These are phyloP conservation scores for Acrocyrtus sp. DNA, from an alignment of 2,888 invertebrate genomes.

Conservation along the genomic window DNA sequence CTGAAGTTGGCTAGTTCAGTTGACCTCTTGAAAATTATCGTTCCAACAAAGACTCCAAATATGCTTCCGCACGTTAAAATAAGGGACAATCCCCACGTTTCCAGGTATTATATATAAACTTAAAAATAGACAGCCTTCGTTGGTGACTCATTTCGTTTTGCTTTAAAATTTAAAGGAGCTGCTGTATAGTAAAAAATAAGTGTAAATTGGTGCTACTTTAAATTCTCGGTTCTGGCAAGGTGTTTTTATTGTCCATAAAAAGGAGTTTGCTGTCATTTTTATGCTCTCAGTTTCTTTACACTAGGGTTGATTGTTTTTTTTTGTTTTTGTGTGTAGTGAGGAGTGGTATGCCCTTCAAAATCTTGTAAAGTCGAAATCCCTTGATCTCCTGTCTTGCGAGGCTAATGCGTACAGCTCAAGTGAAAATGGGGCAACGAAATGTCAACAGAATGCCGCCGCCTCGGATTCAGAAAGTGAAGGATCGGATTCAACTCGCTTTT, in stretches of 20 bases:
- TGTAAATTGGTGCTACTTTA: conserved; percentile 3
- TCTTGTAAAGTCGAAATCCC: conserved; percentile 63
- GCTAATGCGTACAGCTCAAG: conserved; percentile 34
- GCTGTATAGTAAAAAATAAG: background rate
- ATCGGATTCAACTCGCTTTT: conserved; percentile 38
- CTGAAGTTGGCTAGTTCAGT: conserved; percentile 96
- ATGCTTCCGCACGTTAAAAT: conserved; percentile 94
- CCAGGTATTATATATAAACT: conserved; percentile 76
- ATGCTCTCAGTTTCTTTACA: too few relatives aligned
- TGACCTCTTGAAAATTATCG: conserved; percentile 92
- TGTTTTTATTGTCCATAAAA: conserved; percentile 26
- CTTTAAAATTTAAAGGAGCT: conserved; percentile 1
- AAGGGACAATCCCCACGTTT: conserved; percentile 94
- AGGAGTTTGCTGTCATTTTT: conserved; percentile 4
- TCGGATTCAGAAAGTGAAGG: conserved; percentile 49
- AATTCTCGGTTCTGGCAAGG: background rate
- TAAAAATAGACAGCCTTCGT: conserved; percentile 1
- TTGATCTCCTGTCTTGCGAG: conserved; percentile 52
- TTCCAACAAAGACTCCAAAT: conserved; percentile 92
- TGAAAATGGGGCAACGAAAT: conserved; percentile 32
- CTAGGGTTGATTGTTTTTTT: conserved; percentile 16
- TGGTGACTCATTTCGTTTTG: background rate
- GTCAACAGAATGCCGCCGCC: conserved; percentile 21
- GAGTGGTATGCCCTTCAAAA: conserved; percentile 93
- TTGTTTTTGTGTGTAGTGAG: conserved; percentile 72